Conservation (phyloP, 2,797 vertebrate species). For the Sebastes nivosus region DNA sequence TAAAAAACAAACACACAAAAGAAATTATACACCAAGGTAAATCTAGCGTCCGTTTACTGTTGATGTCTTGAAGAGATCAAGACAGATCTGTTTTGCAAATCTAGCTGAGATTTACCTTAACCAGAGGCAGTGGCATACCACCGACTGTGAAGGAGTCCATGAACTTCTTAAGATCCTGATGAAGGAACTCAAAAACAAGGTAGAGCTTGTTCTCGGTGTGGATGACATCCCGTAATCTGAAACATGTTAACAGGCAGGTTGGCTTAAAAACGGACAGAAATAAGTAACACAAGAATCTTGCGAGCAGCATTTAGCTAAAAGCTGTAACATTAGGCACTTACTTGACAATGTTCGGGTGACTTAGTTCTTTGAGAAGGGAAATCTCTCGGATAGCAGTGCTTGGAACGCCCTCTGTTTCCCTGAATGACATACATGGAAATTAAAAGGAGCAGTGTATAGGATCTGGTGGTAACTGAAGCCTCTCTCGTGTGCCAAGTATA, state of each 20-base stretch:
- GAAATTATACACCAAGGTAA: not conserved
- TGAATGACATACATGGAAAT: constrained; percentile 42
- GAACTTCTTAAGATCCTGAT: constrained; percentile 97
- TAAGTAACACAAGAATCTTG: not conserved
- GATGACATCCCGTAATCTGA: constrained; percentile 93
- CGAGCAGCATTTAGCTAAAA: not conserved
- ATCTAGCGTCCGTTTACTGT: not conserved
- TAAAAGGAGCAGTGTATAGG: no score
- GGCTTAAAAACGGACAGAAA: not conserved
- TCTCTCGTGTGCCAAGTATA: no score
- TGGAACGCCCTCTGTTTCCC: constrained; percentile 94
- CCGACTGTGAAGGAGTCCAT: constrained; percentile 92
- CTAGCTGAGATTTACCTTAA: constrained; percentile 84
- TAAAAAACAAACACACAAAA: constrained; percentile 56
- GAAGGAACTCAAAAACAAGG: constrained; percentile 97
- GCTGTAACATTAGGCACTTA: constrained; percentile 71
- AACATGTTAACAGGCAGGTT: not conserved
- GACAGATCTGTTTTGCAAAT: not conserved
- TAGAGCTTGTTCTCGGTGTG: constrained; percentile 99
- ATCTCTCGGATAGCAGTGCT: constrained; percentile 96
- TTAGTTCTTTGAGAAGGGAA: constrained; percentile 94
- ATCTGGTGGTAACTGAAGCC: no score
- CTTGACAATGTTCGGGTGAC: constrained; percentile 96
- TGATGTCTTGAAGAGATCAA: not conserved
- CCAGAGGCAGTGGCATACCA: constrained; percentile 91